Conservation (phyloP, 1,140 invertebrate species). For the Akabosia matsudoensis region DNA sequence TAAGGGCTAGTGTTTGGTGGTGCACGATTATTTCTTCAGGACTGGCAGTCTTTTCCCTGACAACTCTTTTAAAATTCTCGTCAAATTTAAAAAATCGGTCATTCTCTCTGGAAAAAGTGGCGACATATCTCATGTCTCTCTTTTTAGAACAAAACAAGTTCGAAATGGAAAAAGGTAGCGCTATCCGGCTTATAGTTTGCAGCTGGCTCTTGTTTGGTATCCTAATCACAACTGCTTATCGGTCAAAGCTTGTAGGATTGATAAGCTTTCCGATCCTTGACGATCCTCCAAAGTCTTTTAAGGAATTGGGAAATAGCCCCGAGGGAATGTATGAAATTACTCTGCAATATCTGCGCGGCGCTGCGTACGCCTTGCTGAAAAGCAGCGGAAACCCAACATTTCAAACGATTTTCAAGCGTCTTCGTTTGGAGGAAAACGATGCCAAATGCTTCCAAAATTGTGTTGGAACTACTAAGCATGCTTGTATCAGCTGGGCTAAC, state of each 20-base stretch:
- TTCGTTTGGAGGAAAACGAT: neutral
- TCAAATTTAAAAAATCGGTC: neutral
- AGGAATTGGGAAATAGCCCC: neutral
- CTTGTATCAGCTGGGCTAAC: neutral
- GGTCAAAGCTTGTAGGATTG: neutral
- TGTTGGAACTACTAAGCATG: neutral
- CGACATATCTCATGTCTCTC: neutral
- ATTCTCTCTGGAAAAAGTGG: neutral
- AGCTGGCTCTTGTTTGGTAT: conserved; percentile 6
- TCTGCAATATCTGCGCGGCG: neutral
- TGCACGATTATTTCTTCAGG: neutral
- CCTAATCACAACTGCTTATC: conserved; percentile 23
- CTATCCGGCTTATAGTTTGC: neutral
- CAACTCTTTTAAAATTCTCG: neutral
- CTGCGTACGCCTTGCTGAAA: neutral
- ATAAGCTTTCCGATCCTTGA: conserved; percentile 14
- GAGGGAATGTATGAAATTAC: neutral
- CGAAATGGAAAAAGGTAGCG: neutral
- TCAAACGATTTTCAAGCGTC: conserved; percentile 2
- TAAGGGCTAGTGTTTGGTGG: conserved; percentile 23
- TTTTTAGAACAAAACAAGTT: conserved; percentile 1
- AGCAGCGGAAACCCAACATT: neutral
- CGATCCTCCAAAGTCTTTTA: conserved; percentile 8
- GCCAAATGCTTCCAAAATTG: neutral
- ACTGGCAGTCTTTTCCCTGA: neutral